Evolutionary conservation across 2,113 vertebrate genomes (phyloP), one percentile per base, ranked within the genome.

Genomic region (Dasyornis broadbenti): DNA sequence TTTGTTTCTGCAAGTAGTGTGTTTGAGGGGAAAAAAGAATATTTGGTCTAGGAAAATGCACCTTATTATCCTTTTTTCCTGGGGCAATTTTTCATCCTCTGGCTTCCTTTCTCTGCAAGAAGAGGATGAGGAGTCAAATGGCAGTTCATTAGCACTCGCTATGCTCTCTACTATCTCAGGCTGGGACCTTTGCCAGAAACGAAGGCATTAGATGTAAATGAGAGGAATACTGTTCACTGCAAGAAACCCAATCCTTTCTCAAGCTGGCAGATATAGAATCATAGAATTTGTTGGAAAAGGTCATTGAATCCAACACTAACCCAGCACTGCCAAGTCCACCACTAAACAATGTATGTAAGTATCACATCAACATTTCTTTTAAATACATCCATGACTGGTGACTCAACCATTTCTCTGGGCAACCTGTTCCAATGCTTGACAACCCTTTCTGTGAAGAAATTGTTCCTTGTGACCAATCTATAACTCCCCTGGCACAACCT

Each of bases 131-230:
- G 79, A 94, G 53, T 83, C 68, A 78, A 94, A 77, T 71, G 42
- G 42, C 59, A 63, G 49, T 65, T 96, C 83, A 88, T 91, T 91
- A 88, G 45, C 45, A 42, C 47, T 86, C 4, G 1, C 49, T 72
- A 45, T 90, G 69, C 77, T 83, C 26, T 47, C 64, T 65, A 13
- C 53, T 92, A 2, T 91, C 69, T 89, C 53, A 53, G 52, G 7
- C 71, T 83, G 79, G 76, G 86, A 84, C 76, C n/a, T 92, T 72
- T 68, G 60, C 82, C 88, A 95, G 90, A 75, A 95, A 64, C 33
- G 64, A 61, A 56, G 33, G 56, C 64, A 60, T 80, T 92, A 93
- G 44, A 31, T 90, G 15, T 70, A 80, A 93, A 86, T 77, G 66
- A 91, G 82, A 86, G 44, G 31, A 83, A 60, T 73, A 37, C 44